Evolutionary conservation across 2,113 vertebrate genomes (phyloP).

Genomic region (Oryzias curvinotus): DNA sequence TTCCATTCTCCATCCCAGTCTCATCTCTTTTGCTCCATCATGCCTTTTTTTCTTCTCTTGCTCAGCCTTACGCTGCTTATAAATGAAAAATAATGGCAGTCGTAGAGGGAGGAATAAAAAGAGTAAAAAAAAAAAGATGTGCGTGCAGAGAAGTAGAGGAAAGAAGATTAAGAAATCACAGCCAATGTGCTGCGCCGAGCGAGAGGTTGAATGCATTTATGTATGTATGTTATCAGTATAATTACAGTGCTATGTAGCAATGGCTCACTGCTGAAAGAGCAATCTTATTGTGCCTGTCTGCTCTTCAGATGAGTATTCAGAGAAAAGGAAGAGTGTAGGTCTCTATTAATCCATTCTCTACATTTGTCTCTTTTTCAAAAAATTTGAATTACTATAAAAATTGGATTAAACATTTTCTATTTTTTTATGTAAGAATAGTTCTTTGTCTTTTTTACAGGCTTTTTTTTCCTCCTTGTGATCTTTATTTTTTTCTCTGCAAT

Average conservation of each 20-base stretch:
- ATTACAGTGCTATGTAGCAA: constrained; percentile 70
- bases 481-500: too few species aligned
- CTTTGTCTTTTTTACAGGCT: constrained; percentile 12
- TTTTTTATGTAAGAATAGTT: constrained; percentile 25
- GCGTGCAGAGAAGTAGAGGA: constrained; percentile 56
- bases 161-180: constrained; percentile 78
- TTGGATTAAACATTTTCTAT: constrained; percentile 23
- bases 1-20: constrained; percentile 28
- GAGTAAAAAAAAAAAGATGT: constrained; percentile 67
- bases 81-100: constrained; percentile 81
- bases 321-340: constrained; percentile 44
- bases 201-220: constrained; percentile 76
- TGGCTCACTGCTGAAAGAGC: constrained; percentile 72
- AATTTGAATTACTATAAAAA: constrained; percentile 44
- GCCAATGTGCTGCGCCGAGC: constrained; percentile 59
- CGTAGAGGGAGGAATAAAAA: constrained; percentile 71
- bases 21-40: constrained; percentile 32
- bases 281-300: constrained; percentile 73
- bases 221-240: constrained; percentile 78
- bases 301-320: constrained; percentile 59
- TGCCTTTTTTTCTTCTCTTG: constrained; percentile 26
- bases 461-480: too few species aligned
- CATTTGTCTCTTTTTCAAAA: constrained; percentile 60
- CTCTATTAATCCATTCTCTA: constrained; percentile 49
- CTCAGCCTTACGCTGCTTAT: constrained; percentile 69